Percentiles rank a stretch among this genome's conserved stretches.
phyloP scores from a whole-genome alignment of 30 jellyfish, hydroid and myxozoan genomes.

The Aurelia sp. region DNA sequence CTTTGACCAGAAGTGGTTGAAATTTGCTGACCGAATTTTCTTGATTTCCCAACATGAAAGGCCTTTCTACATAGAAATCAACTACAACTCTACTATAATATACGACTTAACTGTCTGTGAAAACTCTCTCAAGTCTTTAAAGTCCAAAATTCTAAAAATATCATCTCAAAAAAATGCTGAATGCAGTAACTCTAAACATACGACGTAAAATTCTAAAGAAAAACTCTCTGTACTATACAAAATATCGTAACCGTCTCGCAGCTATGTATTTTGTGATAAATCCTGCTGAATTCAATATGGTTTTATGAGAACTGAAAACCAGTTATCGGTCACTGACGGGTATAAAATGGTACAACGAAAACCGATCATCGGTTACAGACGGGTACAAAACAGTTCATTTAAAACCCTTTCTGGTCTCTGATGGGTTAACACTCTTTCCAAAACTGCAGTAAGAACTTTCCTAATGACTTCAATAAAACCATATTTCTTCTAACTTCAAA shows the following conservation, averaged over 20 bases:
- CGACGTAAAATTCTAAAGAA: constrained; percentile 22
- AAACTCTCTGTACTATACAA: constrained; percentile 10
- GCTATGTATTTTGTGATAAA: not conserved
- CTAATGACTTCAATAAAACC: no score
- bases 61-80: not conserved
- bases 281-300: not conserved
- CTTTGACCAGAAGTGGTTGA: no score
- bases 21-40: no score
- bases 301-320: not conserved
- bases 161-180: constrained; percentile 21
- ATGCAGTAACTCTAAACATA: constrained; percentile 1
- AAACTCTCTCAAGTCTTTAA: not conserved
- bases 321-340: not conserved
- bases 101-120: not conserved
- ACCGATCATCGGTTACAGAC: not conserved
- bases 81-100: not conserved
- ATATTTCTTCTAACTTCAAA: no score
- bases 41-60: not conserved
- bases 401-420: no score
- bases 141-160: constrained; percentile 12
- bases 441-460: no score
- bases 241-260: constrained; percentile 56
- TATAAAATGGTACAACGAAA: not conserved
- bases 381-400: no score
- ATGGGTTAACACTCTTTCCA: no score